Evolutionary conservation across 2,888 invertebrate genomes (phyloP), one percentile per base, ranked within the genome.

Genomic region (Drosophila rubida): DNA sequence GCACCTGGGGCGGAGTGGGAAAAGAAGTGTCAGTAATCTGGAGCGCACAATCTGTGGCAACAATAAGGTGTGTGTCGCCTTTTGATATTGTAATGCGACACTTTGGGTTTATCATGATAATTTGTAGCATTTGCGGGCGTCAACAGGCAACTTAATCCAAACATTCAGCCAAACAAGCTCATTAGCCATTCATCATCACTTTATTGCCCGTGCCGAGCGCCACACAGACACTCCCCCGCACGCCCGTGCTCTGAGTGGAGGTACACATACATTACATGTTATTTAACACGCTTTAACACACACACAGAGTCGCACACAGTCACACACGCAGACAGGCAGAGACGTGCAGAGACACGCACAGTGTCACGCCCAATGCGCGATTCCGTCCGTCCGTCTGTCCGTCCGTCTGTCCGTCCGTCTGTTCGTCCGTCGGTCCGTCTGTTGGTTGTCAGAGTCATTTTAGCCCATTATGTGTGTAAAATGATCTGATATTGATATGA

Each of bases 1-100:
- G 93, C 66, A 98, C 96, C 96, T 96, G 85, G 44, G n/a, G 1
- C 1, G 25, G 6, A 6, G 6, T 25, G 6, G 25, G 6, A 6
- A 25, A 6, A 25, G 6, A 25, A 13, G 27, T 41, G 27, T 27
- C 3, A 9, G 5, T 8, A 27, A 51, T 39, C 14, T 25, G n/a
- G 16, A 11, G 25, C 27, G 14, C 4, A 39, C 4, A 27, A 19
- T 16, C 25, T 23, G 11, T 1, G 3, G 2, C 6, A 16, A 42
- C 42, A 53, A 42, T 30, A 30, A 22, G 39, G 39, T n/a, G 11
- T 4, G 4, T 35, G 32, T 35, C 39, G 3, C 27, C 13, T 41
- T 35, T 46, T 50, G 19, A 32, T 64, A 46, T 16, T 22, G 19
- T 32, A 37, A 69, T 48, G 37, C 5, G 35, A 2, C 45, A n/a